These are phyloP conservation scores for Phallusia fumigata DNA, from an alignment of 23 tunicate genomes.

Conservation along the genomic window DNA sequence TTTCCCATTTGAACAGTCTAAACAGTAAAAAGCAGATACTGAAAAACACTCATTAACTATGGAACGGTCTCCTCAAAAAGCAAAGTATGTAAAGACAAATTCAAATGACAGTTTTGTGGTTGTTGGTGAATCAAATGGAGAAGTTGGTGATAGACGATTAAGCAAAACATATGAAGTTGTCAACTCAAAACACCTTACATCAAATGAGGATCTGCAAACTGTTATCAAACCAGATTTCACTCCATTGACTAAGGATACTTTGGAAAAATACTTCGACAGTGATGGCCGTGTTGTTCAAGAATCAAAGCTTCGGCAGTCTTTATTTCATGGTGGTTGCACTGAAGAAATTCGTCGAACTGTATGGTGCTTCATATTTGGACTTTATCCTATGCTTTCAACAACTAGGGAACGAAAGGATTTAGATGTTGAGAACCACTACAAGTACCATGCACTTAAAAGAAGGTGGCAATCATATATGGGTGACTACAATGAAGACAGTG, in stretches of 20 bases:
- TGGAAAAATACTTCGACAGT: constrained; percentile 20
- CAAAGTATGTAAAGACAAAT: background rate
- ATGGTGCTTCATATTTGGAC: constrained; percentile 53
- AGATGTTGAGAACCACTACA: constrained; percentile 34
- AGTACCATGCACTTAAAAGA: constrained; percentile 51
- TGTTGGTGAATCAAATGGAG: background rate
- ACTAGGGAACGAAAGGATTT: constrained; percentile 23
- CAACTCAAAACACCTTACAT: background rate
- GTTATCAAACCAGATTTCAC: constrained; percentile 6
- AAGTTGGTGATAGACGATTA: background rate
- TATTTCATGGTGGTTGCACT: constrained; percentile 54
- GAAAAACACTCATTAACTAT: background rate
- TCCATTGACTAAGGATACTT: constrained; percentile 9
- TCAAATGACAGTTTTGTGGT: constrained; percentile 23
- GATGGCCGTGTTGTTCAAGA: constrained; percentile 53
- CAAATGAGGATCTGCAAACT: constrained; percentile 8
- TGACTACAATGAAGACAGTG: background rate
- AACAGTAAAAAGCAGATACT: too few relatives aligned
- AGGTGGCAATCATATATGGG: constrained; percentile 28
- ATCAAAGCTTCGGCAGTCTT: constrained; percentile 34
- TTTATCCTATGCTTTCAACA: constrained; percentile 59
- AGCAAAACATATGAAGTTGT: constrained; percentile 16
- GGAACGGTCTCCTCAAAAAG: background rate
- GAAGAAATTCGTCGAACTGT: constrained; percentile 27
- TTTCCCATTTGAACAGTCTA: too few relatives aligned